Percentiles rank a stretch among this genome's conserved stretches.
phyloP scores from a whole-genome alignment of 2,888 invertebrate genomes.

The Crossocerus cetratus region DNA sequence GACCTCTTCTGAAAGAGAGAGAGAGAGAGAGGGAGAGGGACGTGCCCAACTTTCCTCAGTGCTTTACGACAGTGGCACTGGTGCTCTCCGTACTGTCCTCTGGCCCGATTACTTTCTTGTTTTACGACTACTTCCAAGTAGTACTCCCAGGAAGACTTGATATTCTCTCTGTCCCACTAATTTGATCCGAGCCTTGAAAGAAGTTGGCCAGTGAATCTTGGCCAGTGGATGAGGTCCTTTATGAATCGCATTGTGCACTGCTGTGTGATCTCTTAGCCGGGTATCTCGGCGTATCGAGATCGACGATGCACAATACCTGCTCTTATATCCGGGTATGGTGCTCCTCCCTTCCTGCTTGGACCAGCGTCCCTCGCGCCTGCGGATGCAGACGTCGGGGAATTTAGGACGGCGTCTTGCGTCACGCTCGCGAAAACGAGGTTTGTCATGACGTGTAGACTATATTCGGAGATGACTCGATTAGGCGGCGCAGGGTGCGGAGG shows the following conservation, averaged over 20 bases:
- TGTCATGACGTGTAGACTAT: conserved; percentile 44
- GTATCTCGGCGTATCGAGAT: conserved; percentile 20
- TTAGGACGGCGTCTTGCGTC: conserved; percentile 46
- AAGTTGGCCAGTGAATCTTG: neutral
- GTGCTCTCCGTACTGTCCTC: neutral
- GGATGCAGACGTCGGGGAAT: conserved; percentile 44
- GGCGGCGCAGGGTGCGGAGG: conserved; percentile 11
- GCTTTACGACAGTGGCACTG: conserved; percentile 2
- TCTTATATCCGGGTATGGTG: conserved; percentile 23
- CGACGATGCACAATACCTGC: conserved; percentile 21
- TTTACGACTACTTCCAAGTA: neutral
- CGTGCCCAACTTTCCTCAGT: conserved; percentile 12
- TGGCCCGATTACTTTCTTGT: neutral
- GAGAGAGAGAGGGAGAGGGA: conserved; percentile 15
- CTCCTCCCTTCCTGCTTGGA: conserved; percentile 18
- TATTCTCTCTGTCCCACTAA: neutral
- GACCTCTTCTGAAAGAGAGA: conserved; percentile 22
- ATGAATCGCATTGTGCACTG: neutral
- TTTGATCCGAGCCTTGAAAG: neutral
- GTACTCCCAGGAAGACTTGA: conserved; percentile 2
- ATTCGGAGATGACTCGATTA: conserved; percentile 23
- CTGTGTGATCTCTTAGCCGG: conserved; percentile 11
- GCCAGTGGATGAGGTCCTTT: neutral
- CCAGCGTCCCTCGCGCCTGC: conserved; percentile 13
- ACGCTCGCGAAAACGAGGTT: conserved; percentile 25